Evolutionary conservation across 1,140 invertebrate species (phyloP).

Genomic region (Pristionchus pacificus): DNA sequence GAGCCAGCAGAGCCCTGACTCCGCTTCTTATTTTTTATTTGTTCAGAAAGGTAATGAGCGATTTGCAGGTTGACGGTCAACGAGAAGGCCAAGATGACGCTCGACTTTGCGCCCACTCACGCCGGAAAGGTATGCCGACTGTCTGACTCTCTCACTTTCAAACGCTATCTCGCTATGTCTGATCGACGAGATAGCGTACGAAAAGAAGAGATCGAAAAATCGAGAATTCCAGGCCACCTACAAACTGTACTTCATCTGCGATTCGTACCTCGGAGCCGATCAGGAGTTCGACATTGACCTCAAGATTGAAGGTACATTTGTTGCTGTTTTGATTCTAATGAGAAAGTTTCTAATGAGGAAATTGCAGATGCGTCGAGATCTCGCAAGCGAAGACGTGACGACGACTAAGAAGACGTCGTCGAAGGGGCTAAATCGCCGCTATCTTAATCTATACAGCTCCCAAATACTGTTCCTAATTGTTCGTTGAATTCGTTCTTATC

Average conservation of each 20-base stretch:
- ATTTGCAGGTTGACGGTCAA: slow-evolving; percentile 64
- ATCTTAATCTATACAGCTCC: too few relatives aligned
- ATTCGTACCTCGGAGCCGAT: slow-evolving; percentile 74
- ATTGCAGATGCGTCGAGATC: background rate
- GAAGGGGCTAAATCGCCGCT: too few relatives aligned
- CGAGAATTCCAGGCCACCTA: too few relatives aligned
- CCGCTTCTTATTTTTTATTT: too few relatives aligned
- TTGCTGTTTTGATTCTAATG: background rate
- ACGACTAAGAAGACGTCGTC: too few relatives aligned
- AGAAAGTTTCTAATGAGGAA: background rate
- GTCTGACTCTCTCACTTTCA: too few relatives aligned
- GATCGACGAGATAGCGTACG: too few relatives aligned
- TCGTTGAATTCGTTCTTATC: too few relatives aligned
- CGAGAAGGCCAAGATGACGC: slow-evolving; percentile 84
- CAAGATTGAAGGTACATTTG: slow-evolving; percentile 11
- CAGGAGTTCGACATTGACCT: slow-evolving; percentile 41
- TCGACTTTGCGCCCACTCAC: slow-evolving; percentile 89
- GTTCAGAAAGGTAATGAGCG: too few relatives aligned
- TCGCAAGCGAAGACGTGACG: background rate
- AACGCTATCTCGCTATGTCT: too few relatives aligned
- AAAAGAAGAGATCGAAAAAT: too few relatives aligned
- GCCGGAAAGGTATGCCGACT: slow-evolving; percentile 64
- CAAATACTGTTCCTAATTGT: too few relatives aligned
- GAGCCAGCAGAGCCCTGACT: background rate
- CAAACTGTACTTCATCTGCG: slow-evolving; percentile 96